A percentile compares a stretch with the other conserved stretches of the same genome.
Conservation (phyloP, 2,888 invertebrate species). For the Stenoptilia bipunctidactyla region DNA sequence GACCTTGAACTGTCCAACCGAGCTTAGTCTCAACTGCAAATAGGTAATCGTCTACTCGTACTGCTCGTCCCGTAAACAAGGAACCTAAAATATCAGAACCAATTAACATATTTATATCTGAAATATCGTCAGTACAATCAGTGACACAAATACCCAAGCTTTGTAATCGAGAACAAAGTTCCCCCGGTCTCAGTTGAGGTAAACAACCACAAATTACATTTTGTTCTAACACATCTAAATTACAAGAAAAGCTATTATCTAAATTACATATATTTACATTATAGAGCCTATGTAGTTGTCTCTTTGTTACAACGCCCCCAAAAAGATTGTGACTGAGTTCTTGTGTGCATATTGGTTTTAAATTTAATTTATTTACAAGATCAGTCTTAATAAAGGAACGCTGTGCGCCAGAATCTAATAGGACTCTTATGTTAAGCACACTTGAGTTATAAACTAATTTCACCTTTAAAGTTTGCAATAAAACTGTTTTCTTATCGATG, state of each 20-base stretch:
- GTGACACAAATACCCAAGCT: neutral
- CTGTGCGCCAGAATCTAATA: neutral
- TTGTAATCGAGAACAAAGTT: neutral
- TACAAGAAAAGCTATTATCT: neutral
- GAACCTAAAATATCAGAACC: constrained; percentile 4
- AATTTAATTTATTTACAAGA: neutral
- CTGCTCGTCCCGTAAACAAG: neutral
- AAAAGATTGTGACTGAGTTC: neutral
- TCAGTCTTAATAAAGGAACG: neutral
- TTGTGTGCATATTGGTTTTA: neutral
- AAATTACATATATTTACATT: neutral
- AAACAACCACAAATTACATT: neutral
- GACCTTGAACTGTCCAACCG: constrained; percentile 1
- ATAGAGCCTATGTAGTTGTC: neutral
- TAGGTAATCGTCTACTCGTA: constrained; percentile 1
- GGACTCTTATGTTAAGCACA: no score
- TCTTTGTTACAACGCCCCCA: neutral
- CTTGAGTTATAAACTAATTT: no score
- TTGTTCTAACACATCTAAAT: neutral
- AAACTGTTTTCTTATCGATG: no score
- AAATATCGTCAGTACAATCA: neutral
- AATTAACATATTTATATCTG: constrained; percentile 3
- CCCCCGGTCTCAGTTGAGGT: neutral
- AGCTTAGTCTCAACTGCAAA: constrained; percentile 3
- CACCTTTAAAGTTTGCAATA: no score